A percentile compares a stretch with the other conserved stretches of the same genome.
Conservation (phyloP, 2,113 vertebrate species). For the Vanacampus margaritifer region DNA sequence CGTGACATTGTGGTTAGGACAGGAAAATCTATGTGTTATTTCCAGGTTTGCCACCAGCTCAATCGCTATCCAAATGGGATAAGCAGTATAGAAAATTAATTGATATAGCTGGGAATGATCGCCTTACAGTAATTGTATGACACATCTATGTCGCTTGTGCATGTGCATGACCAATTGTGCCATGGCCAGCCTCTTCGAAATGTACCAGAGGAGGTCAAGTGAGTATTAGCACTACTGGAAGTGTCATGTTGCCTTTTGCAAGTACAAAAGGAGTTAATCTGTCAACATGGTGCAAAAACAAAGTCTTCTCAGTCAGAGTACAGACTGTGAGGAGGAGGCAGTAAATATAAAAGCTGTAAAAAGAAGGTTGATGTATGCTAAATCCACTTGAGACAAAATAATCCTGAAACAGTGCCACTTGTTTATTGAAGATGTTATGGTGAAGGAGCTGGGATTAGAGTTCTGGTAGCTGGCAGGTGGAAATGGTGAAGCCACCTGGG, state of each 20-base stretch:
- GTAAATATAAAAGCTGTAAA: slow-evolving; percentile 47
- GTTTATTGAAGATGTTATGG: slow-evolving; percentile 46
- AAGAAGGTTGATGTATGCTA: slow-evolving; percentile 59
- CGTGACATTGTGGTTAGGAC: not conserved
- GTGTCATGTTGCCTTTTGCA: too few species aligned
- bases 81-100: too few species aligned
- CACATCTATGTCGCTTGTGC: too few species aligned
- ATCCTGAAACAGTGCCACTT: slow-evolving; percentile 28
- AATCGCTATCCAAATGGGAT: too few species aligned
- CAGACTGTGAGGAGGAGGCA: slow-evolving; percentile 38
- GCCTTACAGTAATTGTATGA: too few species aligned
- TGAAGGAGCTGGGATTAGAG: slow-evolving; percentile 49
- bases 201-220: too few species aligned
- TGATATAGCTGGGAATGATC: too few species aligned
- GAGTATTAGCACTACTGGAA: too few species aligned
- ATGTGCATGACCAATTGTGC: too few species aligned
- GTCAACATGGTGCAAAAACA: slow-evolving; percentile 46
- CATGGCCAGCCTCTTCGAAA: too few species aligned
- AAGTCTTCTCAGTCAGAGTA: slow-evolving; percentile 51
- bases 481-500: slow-evolving; percentile 43
- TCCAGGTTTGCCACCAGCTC: too few species aligned
- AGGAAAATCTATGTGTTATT: too few species aligned
- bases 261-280: slow-evolving; percentile 42
- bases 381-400: slow-evolving; percentile 57
- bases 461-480: slow-evolving; percentile 42